Percentiles rank a stretch among this genome's conserved stretches.
phyloP scores from a whole-genome alignment of 2,888 invertebrate genomes.

The Glyphotaelius pellucidus region DNA sequence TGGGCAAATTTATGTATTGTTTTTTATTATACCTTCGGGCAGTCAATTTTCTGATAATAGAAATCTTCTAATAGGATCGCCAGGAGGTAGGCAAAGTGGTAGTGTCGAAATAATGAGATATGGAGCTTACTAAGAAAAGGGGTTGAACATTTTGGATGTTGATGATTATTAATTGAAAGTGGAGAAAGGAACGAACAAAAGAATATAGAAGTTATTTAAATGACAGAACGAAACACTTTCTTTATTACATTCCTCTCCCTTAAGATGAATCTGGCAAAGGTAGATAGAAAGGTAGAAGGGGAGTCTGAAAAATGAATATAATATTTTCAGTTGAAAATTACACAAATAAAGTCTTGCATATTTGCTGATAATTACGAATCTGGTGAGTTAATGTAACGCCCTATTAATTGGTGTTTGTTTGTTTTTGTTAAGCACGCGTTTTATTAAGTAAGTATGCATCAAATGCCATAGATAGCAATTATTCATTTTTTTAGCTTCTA shows the following conservation, averaged over 20 bases:
- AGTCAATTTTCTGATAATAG: not conserved
- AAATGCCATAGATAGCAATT: too few relatives aligned
- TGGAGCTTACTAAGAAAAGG: not conserved
- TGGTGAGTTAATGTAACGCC: too few relatives aligned
- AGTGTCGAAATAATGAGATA: not conserved
- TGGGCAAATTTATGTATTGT: not conserved
- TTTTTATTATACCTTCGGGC: not conserved
- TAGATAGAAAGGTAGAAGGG: not conserved
- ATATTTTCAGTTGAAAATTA: too few relatives aligned
- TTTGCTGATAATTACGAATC: too few relatives aligned
- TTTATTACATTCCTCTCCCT: not conserved
- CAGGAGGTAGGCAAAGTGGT: not conserved
- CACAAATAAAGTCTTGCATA: too few relatives aligned
- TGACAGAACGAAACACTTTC: not conserved
- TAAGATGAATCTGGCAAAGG: not conserved
- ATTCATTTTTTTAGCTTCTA: too few relatives aligned
- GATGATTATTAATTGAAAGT: not conserved
- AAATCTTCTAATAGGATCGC: not conserved
- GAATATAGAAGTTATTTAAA: not conserved
- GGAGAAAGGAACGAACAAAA: not conserved
- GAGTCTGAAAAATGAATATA: too few relatives aligned
- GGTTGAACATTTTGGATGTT: not conserved
- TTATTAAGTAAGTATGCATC: too few relatives aligned
- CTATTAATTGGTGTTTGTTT: too few relatives aligned
- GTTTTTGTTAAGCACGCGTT: too few relatives aligned